Base-by-base conservation (phyloP, 2,113 vertebrate species). In the Sylvietta virens region DNA sequence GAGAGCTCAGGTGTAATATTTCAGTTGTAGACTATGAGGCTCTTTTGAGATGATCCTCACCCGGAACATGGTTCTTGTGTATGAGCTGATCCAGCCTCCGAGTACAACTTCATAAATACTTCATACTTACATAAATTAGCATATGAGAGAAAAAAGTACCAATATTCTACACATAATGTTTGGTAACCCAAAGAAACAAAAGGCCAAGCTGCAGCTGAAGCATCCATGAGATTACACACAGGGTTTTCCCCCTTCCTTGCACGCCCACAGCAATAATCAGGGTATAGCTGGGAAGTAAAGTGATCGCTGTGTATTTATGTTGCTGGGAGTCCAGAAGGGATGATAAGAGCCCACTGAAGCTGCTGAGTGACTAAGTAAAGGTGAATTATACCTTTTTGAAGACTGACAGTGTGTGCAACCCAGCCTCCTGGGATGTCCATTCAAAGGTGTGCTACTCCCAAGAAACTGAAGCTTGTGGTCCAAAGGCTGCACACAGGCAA, bases 401-500 rank as follows among this genome's bases (percentile, higher is more conserved):
- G 60, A 30, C 31, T 26, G 48, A 51, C 58, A 16, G 40, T 3
- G 2, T 27, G 12, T 56, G 18, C 27, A 65, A 50, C 54, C 42
- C 42, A 50, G 33, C 30, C 24, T 66, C 64, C 64, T 11, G 33
- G 39, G 44, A 51, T 9, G 23, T 7, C 31, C 15, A 20, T 37
- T 80, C 42, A 50, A 77, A 80, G 26, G 7, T 17, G 23, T 44
- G n/a, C 10, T 16, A 11, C 26, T 60, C 37, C n/a, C 33, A 31
- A 19, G 58, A 53, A 62, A 66, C 30, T 8, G 2, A 72, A 58
- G 31, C 9, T 8, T 0, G 2, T 1, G 1, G n/a, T 61, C n/a
- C 1, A 2, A 67, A 77, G 31, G 28, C 24, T 33, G 31, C 9
- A 10, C 0, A 0, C 5, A 5, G 47, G 53, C 18, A 69, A 28